Base-by-base conservation (phyloP, 2,797 vertebrate genomes). In the Acanthurus leucopareius region DNA sequence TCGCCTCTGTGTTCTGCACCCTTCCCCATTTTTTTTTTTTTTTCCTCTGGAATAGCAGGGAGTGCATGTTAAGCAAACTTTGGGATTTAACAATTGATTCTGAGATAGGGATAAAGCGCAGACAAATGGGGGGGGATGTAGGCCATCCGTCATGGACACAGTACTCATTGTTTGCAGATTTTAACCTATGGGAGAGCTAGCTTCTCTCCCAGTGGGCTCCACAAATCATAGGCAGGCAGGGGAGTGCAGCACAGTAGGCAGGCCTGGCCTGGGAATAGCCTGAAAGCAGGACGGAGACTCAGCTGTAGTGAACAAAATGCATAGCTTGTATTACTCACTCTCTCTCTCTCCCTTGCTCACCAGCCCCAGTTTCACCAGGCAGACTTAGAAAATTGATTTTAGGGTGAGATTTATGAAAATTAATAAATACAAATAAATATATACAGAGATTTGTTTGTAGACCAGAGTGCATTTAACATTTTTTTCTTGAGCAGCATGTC, bases 21-120 rank as follows among this genome's bases (percentile, higher is more conserved):
- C 20, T 20, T 14, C n/a, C 58, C 56, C 54, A 35, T 35, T 35
- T 35, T 35, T 28, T 48, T 16, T 35, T 35, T 35, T 35, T 28
- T 48, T 16, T n/a, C 19, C 42, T 77, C n/a, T 53, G 19, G 76
- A 72, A 83, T 67, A 66, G 67, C 83, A 78, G 84, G 86, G 88
- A 95, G 76, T 95, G 93, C 91, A 92, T 94, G 93, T 94, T 94
- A 95, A 95, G 94, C 94, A 95, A 94, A 95, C 90, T 95, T 93
- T 91, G 89, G 87, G 89, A 70, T 93, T 93, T 94, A 95, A 94
- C 94, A 95, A 95, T 95, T 95, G 94, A 95, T 94, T 94, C 90
- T 25, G 86, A 86, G 93, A 91, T 86, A 86, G 87, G 92, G 92
- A 95, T 94, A 95, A 96, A 94, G 91, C 88, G 75, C 91, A 95